These are phyloP conservation scores for Acleris emargana DNA, from an alignment of 2,888 invertebrate species.

Conservation along the genomic window DNA sequence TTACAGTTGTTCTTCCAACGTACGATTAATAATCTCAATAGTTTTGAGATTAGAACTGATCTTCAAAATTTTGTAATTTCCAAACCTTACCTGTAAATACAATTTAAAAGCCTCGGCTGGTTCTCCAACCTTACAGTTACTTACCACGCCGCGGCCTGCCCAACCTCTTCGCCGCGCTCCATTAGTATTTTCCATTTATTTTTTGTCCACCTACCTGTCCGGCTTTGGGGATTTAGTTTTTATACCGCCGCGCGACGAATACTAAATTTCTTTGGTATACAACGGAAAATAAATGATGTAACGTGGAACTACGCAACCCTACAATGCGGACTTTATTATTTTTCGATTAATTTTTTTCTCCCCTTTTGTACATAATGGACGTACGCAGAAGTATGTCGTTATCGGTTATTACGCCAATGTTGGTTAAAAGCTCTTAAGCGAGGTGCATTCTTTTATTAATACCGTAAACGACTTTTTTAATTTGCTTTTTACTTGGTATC, in stretches of 20 bases:
- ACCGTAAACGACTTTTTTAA: conserved; percentile 5
- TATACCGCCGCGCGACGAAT: conserved; percentile 79
- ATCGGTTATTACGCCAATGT: conserved; percentile 37
- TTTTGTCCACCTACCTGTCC: conserved; percentile 83
- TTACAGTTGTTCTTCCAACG: too few relatives aligned
- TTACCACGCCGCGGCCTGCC: conserved; percentile 62
- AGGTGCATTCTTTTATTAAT: conserved; percentile 13
- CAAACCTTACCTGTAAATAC: neutral
- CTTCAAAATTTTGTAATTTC: neutral
- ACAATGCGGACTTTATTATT: conserved; percentile 61
- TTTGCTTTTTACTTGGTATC: neutral
- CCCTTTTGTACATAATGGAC: conserved; percentile 30
- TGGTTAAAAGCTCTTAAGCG: conserved; percentile 11
- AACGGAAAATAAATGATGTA: conserved; percentile 78
- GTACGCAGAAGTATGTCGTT: conserved; percentile 35
- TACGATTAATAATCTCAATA: too few relatives aligned
- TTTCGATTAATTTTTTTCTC: conserved; percentile 67
- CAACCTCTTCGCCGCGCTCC: conserved; percentile 77
- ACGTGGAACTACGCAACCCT: conserved; percentile 65
- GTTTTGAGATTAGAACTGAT: too few relatives aligned
- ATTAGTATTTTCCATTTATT: conserved; percentile 84
- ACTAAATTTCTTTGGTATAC: conserved; percentile 76
- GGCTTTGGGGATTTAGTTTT: conserved; percentile 80
- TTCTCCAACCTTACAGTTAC: conserved; percentile 46
- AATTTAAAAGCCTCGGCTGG: neutral